Percentiles rank a stretch among this genome's conserved stretches.
phyloP scores from a whole-genome alignment of 1,140 invertebrate species.

The Aphidius ervi region DNA sequence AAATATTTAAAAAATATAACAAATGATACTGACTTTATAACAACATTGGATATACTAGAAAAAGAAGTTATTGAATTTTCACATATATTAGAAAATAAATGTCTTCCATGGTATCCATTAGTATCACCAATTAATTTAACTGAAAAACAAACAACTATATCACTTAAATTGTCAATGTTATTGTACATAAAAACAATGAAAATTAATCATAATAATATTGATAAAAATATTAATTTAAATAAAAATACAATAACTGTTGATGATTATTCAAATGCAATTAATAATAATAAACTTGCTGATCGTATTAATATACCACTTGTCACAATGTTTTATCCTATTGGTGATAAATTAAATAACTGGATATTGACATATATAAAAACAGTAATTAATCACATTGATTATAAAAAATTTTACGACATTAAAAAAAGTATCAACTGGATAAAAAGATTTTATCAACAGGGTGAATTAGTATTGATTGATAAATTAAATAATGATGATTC shows the following conservation, averaged over 20 bases:
- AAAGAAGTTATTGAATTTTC: neutral
- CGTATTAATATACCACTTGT: neutral
- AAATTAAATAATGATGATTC: constrained; percentile 18
- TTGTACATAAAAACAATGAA: constrained; percentile 4
- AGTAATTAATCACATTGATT: neutral
- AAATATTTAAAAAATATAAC: constrained; percentile 16
- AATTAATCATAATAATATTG: neutral
- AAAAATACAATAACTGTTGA: neutral
- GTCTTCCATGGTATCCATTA: constrained; percentile 27
- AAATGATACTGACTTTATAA: constrained; percentile 23
- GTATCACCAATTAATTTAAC: neutral
- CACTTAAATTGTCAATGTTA: neutral
- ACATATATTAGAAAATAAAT: constrained; percentile 9
- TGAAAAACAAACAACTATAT: neutral
- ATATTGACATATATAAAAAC: neutral
- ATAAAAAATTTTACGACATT: constrained; percentile 19
- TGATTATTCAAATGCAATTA: neutral
- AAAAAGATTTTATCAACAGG: constrained; percentile 46
- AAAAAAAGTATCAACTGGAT: constrained; percentile 48
- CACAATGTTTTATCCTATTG: neutral
- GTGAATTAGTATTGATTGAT: constrained; percentile 27
- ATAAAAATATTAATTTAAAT: neutral
- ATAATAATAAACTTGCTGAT: neutral
- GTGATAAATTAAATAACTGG: neutral
- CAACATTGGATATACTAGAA: neutral